Percentiles rank a stretch among this genome's conserved stretches.
Conservation (phyloP, 1,140 invertebrate genomes). For the Zaprionus davidi region DNA sequence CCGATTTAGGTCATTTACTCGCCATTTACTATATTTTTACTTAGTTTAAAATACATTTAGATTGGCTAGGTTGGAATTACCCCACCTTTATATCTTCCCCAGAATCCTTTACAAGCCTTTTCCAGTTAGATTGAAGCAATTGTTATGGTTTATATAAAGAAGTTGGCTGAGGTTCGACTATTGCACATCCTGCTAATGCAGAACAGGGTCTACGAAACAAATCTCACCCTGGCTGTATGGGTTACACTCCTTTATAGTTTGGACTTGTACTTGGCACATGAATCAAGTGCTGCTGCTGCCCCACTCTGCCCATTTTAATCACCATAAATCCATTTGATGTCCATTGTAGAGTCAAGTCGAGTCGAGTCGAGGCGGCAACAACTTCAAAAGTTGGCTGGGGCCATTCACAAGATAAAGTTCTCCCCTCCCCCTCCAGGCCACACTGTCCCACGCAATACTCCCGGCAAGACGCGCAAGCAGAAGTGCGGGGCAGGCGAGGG, state of each 20-base stretch:
- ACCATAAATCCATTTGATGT: conserved; percentile 43
- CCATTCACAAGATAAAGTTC: conserved; percentile 51
- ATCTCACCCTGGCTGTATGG: background rate
- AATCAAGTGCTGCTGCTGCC: background rate
- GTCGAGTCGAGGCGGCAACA: conserved; percentile 33
- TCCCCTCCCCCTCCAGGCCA: background rate
- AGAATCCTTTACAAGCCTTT: no score
- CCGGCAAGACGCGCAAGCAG: background rate
- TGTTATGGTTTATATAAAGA: no score
- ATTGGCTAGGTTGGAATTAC: no score
- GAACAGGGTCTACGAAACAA: background rate
- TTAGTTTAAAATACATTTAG: no score
- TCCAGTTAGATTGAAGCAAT: no score
- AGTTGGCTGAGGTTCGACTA: no score
- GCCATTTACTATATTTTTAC: no score
- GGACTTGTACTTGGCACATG: background rate
- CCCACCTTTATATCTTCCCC: no score
- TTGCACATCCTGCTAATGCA: no score
- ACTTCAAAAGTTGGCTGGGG: conserved; percentile 47
- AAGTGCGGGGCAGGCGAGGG: background rate
- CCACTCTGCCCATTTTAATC: conserved; percentile 30
- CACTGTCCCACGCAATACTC: background rate
- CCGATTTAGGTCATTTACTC: no score
- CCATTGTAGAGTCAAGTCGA: conserved; percentile 26
- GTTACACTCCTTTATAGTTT: background rate